A percentile compares a stretch with the other conserved stretches of the same genome.
Evolutionary conservation across 2,888 invertebrate species (phyloP).

Genomic region (Aradus depressus): DNA sequence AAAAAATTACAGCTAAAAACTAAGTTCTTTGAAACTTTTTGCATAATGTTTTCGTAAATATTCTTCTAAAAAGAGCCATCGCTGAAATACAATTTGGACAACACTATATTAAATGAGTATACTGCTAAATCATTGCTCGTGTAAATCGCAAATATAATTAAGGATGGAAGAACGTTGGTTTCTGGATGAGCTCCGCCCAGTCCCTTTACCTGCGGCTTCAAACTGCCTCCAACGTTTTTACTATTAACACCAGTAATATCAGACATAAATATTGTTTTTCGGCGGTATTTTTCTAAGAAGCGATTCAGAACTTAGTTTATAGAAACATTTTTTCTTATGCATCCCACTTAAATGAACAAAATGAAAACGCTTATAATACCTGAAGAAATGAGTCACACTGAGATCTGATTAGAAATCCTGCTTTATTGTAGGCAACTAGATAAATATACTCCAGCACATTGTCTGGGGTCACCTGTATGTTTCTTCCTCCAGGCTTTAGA

Average conservation of each 20-base stretch:
- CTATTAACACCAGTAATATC: too few relatives aligned
- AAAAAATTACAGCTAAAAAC: background rate
- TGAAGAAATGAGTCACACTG: conserved; percentile 77
- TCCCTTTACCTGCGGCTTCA: too few relatives aligned
- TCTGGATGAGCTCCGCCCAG: too few relatives aligned
- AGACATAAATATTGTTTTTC: too few relatives aligned
- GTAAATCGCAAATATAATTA: too few relatives aligned
- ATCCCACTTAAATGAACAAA: conserved; percentile 1
- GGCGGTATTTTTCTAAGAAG: too few relatives aligned
- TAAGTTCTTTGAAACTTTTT: background rate
- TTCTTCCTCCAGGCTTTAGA: conserved; percentile 78
- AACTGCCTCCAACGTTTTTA: too few relatives aligned
- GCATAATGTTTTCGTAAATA: background rate
- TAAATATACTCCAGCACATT: conserved; percentile 96
- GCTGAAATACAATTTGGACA: background rate
- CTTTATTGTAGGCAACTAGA: conserved; percentile 87
- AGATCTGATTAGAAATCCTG: conserved; percentile 77
- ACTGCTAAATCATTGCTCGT: background rate
- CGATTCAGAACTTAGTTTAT: too few relatives aligned
- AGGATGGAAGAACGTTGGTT: too few relatives aligned
- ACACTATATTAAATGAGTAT: background rate
- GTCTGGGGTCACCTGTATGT: conserved; percentile 78
- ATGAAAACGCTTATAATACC: conserved; percentile 25
- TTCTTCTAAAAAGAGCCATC: background rate
- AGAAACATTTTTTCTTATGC: too few relatives aligned